phyloP scores from a whole-genome alignment of 2,113 vertebrate species.

The Erythrolamprus reginae region DNA sequence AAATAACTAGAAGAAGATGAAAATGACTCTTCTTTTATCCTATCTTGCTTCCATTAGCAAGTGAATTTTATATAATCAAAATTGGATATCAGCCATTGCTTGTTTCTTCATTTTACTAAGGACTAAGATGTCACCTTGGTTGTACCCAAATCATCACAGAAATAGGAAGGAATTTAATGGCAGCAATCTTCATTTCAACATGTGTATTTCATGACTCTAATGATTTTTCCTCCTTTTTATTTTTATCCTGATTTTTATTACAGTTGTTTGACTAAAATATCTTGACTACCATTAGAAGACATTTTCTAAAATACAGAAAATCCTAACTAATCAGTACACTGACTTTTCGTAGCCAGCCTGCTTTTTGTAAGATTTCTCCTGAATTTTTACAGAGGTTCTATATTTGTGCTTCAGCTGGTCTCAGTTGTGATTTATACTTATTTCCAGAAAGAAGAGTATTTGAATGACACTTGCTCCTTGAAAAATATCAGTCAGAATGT shows the following conservation, averaged over 20 bases:
- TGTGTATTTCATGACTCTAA: background rate
- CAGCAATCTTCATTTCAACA: background rate
- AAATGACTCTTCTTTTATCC: background rate
- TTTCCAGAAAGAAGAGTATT: background rate
- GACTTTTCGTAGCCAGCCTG: background rate
- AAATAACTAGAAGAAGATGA: background rate
- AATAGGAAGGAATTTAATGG: background rate
- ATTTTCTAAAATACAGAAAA: background rate
- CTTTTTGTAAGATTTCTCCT: background rate
- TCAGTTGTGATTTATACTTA: background rate
- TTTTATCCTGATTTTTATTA: background rate
- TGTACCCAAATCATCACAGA: background rate
- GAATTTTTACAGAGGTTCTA: background rate
- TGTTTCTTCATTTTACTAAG: background rate
- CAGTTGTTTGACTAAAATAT: background rate
- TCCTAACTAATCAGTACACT: background rate
- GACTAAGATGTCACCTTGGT: background rate
- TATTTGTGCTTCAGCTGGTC: background rate
- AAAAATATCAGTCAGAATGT: background rate
- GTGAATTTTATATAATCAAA: background rate
- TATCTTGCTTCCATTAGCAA: background rate
- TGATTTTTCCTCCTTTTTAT: background rate
- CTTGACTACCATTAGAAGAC: background rate
- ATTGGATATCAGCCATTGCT: background rate
- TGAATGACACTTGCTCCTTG: background rate